These are phyloP conservation scores for Scatophagus argus DNA, from an alignment of 2,113 vertebrate species.

Conservation along the genomic window DNA sequence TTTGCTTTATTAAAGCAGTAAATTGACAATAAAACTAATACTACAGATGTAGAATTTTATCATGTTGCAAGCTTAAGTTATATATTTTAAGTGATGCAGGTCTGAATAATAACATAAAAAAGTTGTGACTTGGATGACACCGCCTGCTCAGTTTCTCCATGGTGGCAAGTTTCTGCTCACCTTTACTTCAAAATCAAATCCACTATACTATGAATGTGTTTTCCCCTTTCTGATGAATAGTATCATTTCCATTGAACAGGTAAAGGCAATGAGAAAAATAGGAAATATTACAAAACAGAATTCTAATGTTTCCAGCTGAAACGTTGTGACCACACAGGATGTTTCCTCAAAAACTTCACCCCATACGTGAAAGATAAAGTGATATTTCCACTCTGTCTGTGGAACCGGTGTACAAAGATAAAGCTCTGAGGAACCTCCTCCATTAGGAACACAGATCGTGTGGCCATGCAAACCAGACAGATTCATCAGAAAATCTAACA, in stretches of 20 bases:
- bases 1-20: not conserved
- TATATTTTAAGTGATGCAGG: not conserved
- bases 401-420: constrained; percentile 65
- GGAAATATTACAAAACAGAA: constrained; percentile 62
- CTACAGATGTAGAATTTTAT: not conserved
- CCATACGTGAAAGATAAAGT: constrained; percentile 68
- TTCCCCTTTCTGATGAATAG: constrained; percentile 52
- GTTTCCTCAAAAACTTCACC: constrained; percentile 75
- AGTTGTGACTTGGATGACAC: not conserved
- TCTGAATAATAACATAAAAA: not conserved
- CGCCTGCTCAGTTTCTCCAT: constrained; percentile 45
- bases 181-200: constrained; percentile 31
- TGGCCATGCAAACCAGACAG: constrained; percentile 58
- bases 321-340: constrained; percentile 62
- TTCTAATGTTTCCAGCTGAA: constrained; percentile 80
- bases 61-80: not conserved
- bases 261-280: constrained; percentile 62
- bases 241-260: constrained; percentile 69
- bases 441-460: constrained; percentile 79
- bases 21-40: not conserved
- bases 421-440: constrained; percentile 76
- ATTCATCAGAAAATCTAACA: constrained; percentile 77
- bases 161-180: constrained; percentile 8
- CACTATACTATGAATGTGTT: constrained; percentile 47
- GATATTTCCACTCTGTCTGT: constrained; percentile 78